Conservation (phyloP, 2,888 invertebrate species). For the Cephus sareptanus region DNA sequence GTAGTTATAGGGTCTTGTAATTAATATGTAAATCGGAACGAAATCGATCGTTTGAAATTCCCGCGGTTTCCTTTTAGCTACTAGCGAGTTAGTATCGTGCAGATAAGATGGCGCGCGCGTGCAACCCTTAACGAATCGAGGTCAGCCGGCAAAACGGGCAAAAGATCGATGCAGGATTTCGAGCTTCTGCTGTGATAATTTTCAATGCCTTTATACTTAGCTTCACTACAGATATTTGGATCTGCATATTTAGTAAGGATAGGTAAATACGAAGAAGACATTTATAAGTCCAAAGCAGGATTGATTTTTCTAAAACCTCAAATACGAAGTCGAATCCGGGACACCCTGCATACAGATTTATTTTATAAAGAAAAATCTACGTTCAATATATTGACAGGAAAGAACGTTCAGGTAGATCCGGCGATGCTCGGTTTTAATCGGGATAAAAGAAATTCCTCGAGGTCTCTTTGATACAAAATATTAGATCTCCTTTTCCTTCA, state of each 20-base stretch:
- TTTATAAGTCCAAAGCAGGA: not conserved
- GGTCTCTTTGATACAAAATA: no score
- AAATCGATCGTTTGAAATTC: not conserved
- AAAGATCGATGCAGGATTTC: not conserved
- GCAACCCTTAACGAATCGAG: not conserved
- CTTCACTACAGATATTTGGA: not conserved
- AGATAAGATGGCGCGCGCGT: not conserved
- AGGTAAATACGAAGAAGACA: not conserved
- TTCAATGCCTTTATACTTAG: not conserved
- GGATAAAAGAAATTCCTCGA: no score
- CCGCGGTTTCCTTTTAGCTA: not conserved
- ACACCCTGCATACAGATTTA: no score
- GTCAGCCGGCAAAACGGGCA: not conserved
- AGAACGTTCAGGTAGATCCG: not conserved
- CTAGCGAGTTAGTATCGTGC: not conserved
- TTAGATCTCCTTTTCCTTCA: no score
- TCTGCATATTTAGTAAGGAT: not conserved
- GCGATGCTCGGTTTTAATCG: not conserved
- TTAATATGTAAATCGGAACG: not conserved
- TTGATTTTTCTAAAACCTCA: not conserved
- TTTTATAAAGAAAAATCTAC: not conserved
- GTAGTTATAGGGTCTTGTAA: not conserved
- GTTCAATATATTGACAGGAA: not conserved
- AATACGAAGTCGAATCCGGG: not conserved
- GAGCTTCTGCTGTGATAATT: not conserved